These are phyloP conservation scores for Phrynocephalus versicolor DNA, from an alignment of 2,113 vertebrate species.

Conservation along the genomic window DNA sequence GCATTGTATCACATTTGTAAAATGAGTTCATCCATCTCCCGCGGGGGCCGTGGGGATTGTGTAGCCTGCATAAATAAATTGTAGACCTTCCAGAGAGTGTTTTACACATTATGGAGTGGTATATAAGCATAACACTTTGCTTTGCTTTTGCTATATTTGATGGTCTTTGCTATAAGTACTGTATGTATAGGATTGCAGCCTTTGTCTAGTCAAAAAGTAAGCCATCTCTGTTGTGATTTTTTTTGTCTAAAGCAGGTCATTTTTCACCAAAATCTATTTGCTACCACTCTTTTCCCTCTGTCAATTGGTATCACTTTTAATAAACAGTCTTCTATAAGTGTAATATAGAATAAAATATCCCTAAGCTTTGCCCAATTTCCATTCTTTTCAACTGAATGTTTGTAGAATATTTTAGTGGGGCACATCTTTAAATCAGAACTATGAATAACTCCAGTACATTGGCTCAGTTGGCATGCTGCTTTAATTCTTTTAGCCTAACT, in stretches of 20 bases:
- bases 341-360: not conserved
- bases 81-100: too few species aligned
- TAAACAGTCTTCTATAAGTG: too few species aligned
- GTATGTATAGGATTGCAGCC: not conserved
- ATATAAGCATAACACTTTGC: too few species aligned
- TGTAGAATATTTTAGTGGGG: not conserved
- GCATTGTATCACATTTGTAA: slow-evolving; percentile 37
- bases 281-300: not conserved
- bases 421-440: not conserved
- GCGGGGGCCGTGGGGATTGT: too few species aligned
- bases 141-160: not conserved
- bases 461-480: too few species aligned
- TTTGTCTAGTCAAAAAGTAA: not conserved
- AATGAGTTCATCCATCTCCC: too few species aligned
- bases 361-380: not conserved
- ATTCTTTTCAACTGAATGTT: not conserved
- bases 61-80: too few species aligned
- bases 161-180: not conserved
- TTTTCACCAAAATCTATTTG: not conserved
- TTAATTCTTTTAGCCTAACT: not conserved
- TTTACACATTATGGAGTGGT: too few species aligned
- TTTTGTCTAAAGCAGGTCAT: not conserved
- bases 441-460: not conserved
- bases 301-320: too few species aligned
- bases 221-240: not conserved